A percentile compares a stretch with the other conserved stretches of the same genome.
These are phyloP conservation scores for Actinostola sp. DNA, from an alignment of 92 coral and sea anemone genomes.

Conservation along the genomic window DNA sequence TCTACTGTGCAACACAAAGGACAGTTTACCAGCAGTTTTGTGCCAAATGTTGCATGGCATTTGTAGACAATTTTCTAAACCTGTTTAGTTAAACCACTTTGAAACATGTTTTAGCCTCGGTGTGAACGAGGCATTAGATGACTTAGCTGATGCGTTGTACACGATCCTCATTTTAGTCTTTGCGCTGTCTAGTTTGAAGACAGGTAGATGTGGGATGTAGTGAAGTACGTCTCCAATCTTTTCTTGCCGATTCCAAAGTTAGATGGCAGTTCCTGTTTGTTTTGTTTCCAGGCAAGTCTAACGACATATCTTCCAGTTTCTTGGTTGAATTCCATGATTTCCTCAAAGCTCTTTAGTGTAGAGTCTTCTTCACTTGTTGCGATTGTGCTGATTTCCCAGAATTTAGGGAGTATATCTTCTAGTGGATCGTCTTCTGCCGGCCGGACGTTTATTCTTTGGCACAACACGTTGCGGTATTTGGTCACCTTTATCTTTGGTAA, in stretches of 20 bases:
- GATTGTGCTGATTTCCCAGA: slow-evolving; percentile 53
- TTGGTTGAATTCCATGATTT: slow-evolving; percentile 42
- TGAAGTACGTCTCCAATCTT: slow-evolving; percentile 27
- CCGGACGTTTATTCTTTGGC: too few species aligned
- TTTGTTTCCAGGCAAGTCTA: slow-evolving; percentile 47
- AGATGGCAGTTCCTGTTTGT: slow-evolving; percentile 39
- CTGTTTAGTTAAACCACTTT: too few species aligned
- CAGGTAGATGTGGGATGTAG: slow-evolving; percentile 63
- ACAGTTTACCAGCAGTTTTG: too few species aligned
- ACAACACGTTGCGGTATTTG: too few species aligned
- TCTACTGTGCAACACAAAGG: too few species aligned
- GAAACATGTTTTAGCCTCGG: too few species aligned
- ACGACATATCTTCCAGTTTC: slow-evolving; percentile 47
- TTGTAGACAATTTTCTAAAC: too few species aligned
- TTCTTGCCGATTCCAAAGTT: not conserved
- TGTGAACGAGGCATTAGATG: too few species aligned
- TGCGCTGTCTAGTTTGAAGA: slow-evolving; percentile 62
- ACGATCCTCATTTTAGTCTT: slow-evolving; percentile 51
- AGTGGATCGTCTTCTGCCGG: too few species aligned
- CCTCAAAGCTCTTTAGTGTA: slow-evolving; percentile 32
- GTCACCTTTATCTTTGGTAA: too few species aligned
- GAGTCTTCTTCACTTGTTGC: slow-evolving; percentile 22
- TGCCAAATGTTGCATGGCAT: too few species aligned
- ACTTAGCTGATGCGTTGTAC: slow-evolving; percentile 53
- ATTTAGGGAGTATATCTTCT: slow-evolving; percentile 38